Evolutionary conservation across 2,797 vertebrate species (phyloP), one percentile per base, ranked within the genome.

Genomic region (Lophotriccus pileatus): DNA sequence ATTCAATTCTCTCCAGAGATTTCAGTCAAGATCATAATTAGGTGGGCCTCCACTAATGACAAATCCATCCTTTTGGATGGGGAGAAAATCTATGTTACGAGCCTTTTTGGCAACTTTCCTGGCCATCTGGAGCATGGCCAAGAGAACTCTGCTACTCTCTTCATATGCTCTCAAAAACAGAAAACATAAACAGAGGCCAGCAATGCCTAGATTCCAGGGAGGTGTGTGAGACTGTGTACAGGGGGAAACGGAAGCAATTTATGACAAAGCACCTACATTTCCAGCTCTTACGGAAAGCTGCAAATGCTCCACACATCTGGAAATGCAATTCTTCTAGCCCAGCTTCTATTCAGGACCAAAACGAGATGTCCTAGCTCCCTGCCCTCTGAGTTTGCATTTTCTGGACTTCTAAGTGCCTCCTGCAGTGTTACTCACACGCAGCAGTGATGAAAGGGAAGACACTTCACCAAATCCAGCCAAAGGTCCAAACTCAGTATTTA

Each of bases 21-120:
- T 91, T 94, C 67, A 93, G 70, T 88, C 55, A 76, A 87, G 91
- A 86, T 84, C 73, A 19, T 79, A 95, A 90, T 95, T 94, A 93
- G 80, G 52, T 88, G 67, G 83, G 70, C 84, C 88, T 89, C 80
- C 21, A 15, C 86, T 95, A 95, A 96, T 87, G 92, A 95, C 63
- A 96, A 95, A 95, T 88, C 74, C 90, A 91, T 89, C 67, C 74
- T 41, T 89, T 95, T 86, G 69, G 55, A 94, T 11, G 12, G 62
- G 39, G 74, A 94, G 53, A 66, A 94, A 93, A 95, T 76, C 88
- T 91, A 63, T 13, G 22, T 91, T 88, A 74, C 62, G 14, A 95
- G 73, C 20, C 53, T 84, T 88, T 94, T 27, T 94, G 96, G 95
- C 91, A 96, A 52, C 30, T 56, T 95, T 93, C 92, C 91, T 95